Conservation (phyloP, 2,797 vertebrate genomes). For the Acanthurus leucopareius region DNA sequence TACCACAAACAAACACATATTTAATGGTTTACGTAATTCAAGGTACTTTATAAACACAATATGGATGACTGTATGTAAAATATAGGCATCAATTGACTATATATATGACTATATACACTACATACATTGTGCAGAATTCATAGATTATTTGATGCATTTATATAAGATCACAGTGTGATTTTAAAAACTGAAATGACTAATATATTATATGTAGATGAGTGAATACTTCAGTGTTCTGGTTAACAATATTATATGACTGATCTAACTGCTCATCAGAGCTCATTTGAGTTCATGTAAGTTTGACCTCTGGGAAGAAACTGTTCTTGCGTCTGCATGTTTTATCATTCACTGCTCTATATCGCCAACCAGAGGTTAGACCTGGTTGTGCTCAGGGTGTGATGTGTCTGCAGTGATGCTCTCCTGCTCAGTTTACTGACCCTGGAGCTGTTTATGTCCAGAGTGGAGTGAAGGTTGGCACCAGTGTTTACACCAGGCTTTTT, state of each 20-base stretch:
- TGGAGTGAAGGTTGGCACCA: not conserved
- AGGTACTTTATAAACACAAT: no score
- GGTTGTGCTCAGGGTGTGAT: not conserved
- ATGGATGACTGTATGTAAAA: no score
- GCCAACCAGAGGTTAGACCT: not conserved
- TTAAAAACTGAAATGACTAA: not conserved
- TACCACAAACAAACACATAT: no score
- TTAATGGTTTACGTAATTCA: no score
- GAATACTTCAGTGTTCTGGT: not conserved
- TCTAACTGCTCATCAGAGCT: not conserved
- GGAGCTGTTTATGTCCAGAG: not conserved
- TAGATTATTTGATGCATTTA: no score
- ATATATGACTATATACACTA: no score
- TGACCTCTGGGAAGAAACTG: not conserved
- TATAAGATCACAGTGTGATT: no score
- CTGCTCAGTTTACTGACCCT: not conserved
- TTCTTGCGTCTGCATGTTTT: not conserved
- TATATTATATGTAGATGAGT: not conserved
- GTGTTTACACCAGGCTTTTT: not conserved
- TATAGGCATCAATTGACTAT: no score
- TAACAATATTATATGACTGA: not conserved
- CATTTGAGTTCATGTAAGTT: no score
- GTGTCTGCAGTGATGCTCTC: not conserved
- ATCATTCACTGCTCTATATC: not conserved
- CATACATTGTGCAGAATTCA: no score